Conservation (phyloP, 2,888 invertebrate species). For the Cyclophora punctaria region DNA sequence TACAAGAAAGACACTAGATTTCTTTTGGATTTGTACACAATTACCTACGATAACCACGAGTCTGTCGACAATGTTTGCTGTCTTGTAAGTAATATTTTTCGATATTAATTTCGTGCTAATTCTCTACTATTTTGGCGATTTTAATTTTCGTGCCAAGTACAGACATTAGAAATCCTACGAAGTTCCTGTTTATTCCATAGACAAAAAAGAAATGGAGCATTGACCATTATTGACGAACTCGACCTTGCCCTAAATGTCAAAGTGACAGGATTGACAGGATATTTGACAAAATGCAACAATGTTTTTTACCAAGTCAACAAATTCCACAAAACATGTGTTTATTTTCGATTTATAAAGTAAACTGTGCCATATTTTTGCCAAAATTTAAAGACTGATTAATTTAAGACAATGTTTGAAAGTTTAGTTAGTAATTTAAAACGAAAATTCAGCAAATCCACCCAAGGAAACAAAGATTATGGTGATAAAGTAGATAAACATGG, state of each 20-base stretch:
- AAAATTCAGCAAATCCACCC: slow-evolving; percentile 54
- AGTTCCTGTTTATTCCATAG: slow-evolving; percentile 18
- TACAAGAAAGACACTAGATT: slow-evolving; percentile 92
- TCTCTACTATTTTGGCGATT: background rate
- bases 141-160: background rate
- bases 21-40: slow-evolving; percentile 87
- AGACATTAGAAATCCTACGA: background rate
- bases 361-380: slow-evolving; percentile 58
- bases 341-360: slow-evolving; percentile 34
- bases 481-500: slow-evolving; percentile 43
- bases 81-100: slow-evolving; percentile 65
- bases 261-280: slow-evolving; percentile 48
- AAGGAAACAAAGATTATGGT: slow-evolving; percentile 36
- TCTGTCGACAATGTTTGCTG: slow-evolving; percentile 82
- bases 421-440: slow-evolving; percentile 58
- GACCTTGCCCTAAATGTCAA: slow-evolving; percentile 70
- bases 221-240: slow-evolving; percentile 10
- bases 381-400: slow-evolving; percentile 63
- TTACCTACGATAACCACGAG: slow-evolving; percentile 89
- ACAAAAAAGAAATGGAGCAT: slow-evolving; percentile 44
- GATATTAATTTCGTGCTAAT: slow-evolving; percentile 8
- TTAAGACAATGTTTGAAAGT: slow-evolving; percentile 63
- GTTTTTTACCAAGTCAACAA: background rate
- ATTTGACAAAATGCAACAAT: slow-evolving; percentile 6
- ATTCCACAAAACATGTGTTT: slow-evolving; percentile 8